A percentile compares a stretch with the other conserved stretches of the same genome.
Evolutionary conservation across 2,797 vertebrate genomes (phyloP).

Genomic region (Notamacropus eugenii): DNA sequence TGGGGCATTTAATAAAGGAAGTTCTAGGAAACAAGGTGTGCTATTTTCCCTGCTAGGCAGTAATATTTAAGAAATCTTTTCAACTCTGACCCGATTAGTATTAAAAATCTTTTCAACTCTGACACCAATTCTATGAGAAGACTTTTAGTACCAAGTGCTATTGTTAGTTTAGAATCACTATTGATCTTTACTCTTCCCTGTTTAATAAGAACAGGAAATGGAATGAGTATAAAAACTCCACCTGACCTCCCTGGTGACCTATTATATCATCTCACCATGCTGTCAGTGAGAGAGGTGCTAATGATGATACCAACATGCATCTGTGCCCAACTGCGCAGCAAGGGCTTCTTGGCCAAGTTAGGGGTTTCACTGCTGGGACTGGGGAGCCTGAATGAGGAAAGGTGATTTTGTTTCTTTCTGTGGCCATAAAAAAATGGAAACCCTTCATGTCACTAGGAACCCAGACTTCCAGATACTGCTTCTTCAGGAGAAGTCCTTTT

Average conservation of each 20-base stretch:
- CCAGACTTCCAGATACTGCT: background rate
- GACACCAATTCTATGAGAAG: background rate
- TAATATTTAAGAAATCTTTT: constrained; percentile 59
- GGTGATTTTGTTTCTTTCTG: background rate
- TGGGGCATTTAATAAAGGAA: constrained; percentile 11
- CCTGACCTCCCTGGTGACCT: background rate
- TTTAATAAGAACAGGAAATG: background rate
- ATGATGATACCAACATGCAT: background rate
- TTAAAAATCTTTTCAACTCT: constrained; percentile 37
- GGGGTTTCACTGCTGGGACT: background rate
- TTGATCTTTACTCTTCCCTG: background rate
- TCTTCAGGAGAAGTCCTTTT: background rate
- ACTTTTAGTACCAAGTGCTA: background rate
- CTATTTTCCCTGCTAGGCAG: constrained; percentile 68
- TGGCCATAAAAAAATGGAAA: background rate
- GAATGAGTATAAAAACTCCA: background rate
- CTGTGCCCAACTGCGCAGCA: background rate
- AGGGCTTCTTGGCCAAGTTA: background rate
- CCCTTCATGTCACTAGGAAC: background rate
- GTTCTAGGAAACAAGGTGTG: constrained; percentile 67
- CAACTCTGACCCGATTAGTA: constrained; percentile 37
- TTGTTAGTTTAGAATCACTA: background rate
- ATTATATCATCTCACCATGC: background rate
- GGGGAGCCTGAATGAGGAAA: background rate
- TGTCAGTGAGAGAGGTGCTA: background rate